These are phyloP conservation scores for Onchidella celtica DNA, from an alignment of 2,888 invertebrate species.

Conservation along the genomic window DNA sequence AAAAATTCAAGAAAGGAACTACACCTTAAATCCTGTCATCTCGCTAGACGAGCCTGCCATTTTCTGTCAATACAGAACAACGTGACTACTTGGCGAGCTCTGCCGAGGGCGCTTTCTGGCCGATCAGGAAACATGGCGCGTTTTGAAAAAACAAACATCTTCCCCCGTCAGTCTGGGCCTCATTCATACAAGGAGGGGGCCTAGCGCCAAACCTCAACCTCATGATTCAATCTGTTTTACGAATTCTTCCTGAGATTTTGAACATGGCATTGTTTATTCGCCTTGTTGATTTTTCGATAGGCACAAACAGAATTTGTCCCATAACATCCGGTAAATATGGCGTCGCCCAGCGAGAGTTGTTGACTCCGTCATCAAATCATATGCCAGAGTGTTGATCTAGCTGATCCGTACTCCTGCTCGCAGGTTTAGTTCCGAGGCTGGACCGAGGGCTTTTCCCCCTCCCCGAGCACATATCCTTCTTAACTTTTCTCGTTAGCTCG, in stretches of 20 bases:
- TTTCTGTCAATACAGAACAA: constrained; percentile 38
- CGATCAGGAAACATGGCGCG: constrained; percentile 47
- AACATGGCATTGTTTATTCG: constrained; percentile 37
- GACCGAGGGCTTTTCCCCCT: no score
- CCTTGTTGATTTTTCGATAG: constrained; percentile 38
- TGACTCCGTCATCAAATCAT: constrained; percentile 42
- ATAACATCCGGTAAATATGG: constrained; percentile 47
- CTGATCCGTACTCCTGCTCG: neutral
- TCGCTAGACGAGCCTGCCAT: neutral
- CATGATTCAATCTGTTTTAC: constrained; percentile 43
- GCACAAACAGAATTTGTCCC: constrained; percentile 41
- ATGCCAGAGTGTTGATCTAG: constrained; percentile 22
- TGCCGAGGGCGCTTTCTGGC: constrained; percentile 27
- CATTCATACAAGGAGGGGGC: constrained; percentile 3
- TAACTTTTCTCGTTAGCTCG: no score
- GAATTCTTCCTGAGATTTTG: constrained; percentile 38
- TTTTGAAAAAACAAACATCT: constrained; percentile 45
- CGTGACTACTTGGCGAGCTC: constrained; percentile 39
- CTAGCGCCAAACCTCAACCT: constrained; percentile 21
- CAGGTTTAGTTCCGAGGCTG: neutral
- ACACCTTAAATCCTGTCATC: no score
- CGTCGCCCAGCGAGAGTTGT: constrained; percentile 15
- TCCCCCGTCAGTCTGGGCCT: neutral
- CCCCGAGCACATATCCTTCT: no score
- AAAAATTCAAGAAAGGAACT: neutral